A percentile compares a stretch with the other conserved stretches of the same genome.
These are phyloP conservation scores for Molanna angustata DNA, from an alignment of 2,888 invertebrate species.

Conservation along the genomic window DNA sequence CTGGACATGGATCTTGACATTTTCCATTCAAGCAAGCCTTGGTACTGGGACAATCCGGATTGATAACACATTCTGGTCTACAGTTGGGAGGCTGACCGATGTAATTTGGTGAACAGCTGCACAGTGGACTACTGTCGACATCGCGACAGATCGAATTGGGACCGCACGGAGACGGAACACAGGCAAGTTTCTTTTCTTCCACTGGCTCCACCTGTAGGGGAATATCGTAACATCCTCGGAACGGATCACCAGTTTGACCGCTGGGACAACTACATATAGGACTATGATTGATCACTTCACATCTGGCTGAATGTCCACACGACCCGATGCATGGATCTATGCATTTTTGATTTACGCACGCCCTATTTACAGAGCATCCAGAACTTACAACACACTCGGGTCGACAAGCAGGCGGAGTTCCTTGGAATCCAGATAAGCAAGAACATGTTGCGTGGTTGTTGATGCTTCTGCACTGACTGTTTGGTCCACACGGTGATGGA, in stretches of 20 bases:
- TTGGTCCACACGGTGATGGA: conserved; percentile 76
- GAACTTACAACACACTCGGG: conserved; percentile 83
- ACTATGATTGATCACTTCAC: conserved; percentile 81
- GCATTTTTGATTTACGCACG: conserved; percentile 81
- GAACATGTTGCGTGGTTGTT: conserved; percentile 79
- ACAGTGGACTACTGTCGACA: conserved; percentile 65
- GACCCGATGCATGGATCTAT: conserved; percentile 80
- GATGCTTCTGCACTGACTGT: conserved; percentile 73
- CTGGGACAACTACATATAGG: conserved; percentile 81
- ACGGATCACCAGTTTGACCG: conserved; percentile 77
- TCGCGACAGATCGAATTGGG: conserved; percentile 73
- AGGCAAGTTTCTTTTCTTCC: conserved; percentile 55
- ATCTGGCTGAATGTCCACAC: conserved; percentile 74
- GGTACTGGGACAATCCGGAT: conserved; percentile 74
- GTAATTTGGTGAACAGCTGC: conserved; percentile 74
- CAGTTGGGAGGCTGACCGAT: conserved; percentile 79
- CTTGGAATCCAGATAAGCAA: conserved; percentile 72
- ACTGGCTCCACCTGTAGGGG: conserved; percentile 42
- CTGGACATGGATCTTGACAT: conserved; percentile 80
- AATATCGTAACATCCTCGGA: conserved; percentile 67
- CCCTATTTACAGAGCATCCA: conserved; percentile 75
- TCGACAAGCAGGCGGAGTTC: conserved; percentile 76
- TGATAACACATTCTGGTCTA: conserved; percentile 78
- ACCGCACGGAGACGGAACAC: conserved; percentile 78
- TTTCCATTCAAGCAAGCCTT: conserved; percentile 78